Conservation (phyloP, 2,113 vertebrate genomes). For the Mus musculus region DNA sequence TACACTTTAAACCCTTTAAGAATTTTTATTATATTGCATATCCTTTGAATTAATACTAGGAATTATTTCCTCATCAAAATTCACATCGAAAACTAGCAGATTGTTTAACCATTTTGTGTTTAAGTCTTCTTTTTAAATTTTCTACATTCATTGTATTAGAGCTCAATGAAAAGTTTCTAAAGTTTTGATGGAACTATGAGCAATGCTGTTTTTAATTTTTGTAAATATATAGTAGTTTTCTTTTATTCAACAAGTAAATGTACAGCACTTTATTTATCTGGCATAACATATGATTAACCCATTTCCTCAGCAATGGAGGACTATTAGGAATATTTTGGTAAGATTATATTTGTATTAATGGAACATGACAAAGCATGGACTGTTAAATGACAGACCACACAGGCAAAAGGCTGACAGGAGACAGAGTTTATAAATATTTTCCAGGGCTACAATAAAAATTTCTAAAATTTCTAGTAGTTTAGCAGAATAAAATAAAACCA, state of each 20-base stretch:
- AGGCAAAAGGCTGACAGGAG: neutral
- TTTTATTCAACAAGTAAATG: neutral
- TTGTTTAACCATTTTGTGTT: neutral
- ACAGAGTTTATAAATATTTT: neutral
- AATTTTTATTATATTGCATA: neutral
- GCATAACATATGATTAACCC: neutral
- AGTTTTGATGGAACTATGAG: neutral
- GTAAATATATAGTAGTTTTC: neutral
- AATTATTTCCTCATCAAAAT: neutral
- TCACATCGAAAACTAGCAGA: neutral
- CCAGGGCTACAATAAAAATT: neutral
- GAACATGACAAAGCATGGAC: neutral
- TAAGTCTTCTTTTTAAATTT: neutral
- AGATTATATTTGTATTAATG: neutral
- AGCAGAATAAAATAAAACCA: neutral
- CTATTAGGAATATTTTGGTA: neutral
- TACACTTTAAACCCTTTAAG: neutral
- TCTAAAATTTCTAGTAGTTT: neutral
- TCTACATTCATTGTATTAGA: neutral
- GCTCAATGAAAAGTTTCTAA: fast-evolving
- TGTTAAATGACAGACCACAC: fast-evolving
- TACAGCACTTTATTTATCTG: neutral
- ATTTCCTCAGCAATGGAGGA: neutral
- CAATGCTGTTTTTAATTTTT: neutral
- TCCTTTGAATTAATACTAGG: neutral